Base-by-base conservation (phyloP, 2,113 vertebrate species). In the Esox niger region DNA sequence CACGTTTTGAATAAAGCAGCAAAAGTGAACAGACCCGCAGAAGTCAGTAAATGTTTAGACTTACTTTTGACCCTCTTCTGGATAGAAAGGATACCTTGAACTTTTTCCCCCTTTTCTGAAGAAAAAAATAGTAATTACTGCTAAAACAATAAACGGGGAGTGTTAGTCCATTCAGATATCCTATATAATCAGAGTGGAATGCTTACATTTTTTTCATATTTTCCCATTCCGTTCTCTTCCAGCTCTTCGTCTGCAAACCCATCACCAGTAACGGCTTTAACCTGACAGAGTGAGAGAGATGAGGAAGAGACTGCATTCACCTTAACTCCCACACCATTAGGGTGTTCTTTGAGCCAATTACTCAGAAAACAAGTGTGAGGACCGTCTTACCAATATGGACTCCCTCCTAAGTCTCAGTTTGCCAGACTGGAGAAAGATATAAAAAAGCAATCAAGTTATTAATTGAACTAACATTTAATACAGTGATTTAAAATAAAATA, bases 61-160 rank as follows among this genome's bases (percentile, higher is more conserved):
- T 49, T 81, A 91, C 91, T 87, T 90, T 91, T 3, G 88, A 89
- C 2, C 66, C 55, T 83, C 82, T 84, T 59, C 77, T 82, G 56
- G 84, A 76, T 0, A 78, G 5, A 0, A 85, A 5, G 0, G 84
- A 81, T 55, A 78, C 56, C 11, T 17, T 75, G 25, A 74, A 71
- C 26, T 79, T 86, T 20, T 9, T 85, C 15, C 83, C 75, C 46
- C 75, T 85, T 80, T 80, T 90, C 90, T 92, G 67, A 23, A 59
- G 76, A 6, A 54, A 60, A 31, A 61, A 25, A 32, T 43, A n/a
- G 1, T 27, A 25, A 23, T 49, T 9, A 4, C 7, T 26, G 23
- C 8, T 1, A 5, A 55, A 26, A 56, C 7, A 15, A 2, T 23
- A 21, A 26, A 23, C 26, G 6, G 27, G 2, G 4, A 9, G 27